Percentiles rank a stretch among this genome's conserved stretches.
Evolutionary conservation across 2,113 vertebrate genomes (phyloP).

Genomic region (Psilopogon haemacephalus): DNA sequence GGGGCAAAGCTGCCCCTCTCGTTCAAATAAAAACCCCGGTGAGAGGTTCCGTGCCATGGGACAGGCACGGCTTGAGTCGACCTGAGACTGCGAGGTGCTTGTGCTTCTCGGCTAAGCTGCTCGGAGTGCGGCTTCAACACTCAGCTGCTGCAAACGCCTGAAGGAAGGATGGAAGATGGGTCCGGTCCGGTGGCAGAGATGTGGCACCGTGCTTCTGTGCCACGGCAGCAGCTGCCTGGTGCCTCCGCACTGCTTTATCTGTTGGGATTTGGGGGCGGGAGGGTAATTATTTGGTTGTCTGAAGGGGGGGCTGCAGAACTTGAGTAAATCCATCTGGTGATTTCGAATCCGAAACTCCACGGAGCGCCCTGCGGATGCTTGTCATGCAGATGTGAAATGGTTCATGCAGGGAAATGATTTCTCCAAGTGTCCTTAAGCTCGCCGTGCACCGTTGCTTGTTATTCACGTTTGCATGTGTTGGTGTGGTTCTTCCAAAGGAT

Average conservation of each 20-base stretch:
- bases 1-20: accelerated
- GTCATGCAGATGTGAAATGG: not conserved
- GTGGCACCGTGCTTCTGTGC: accelerated
- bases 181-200: accelerated
- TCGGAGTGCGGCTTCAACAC: accelerated
- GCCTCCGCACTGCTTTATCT: accelerated
- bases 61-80: not conserved
- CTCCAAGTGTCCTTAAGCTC: not conserved
- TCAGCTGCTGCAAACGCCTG: accelerated
- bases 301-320: not conserved
- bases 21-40: not conserved
- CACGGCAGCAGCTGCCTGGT: accelerated
- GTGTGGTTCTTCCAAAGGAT: not conserved
- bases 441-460: not conserved
- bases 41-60: not conserved
- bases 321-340: accelerated
- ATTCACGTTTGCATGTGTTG: not conserved
- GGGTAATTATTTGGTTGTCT: accelerated
- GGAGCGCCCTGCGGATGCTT: accelerated
- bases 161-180: not conserved
- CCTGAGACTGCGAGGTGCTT: no score
- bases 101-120: accelerated
- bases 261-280: not conserved
- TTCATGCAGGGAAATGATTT: not conserved
- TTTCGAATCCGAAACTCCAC: accelerated